Evolutionary conservation across 2,888 invertebrate genomes (phyloP), one percentile per base, ranked within the genome.

Genomic region (Drosophila seclusa): DNA sequence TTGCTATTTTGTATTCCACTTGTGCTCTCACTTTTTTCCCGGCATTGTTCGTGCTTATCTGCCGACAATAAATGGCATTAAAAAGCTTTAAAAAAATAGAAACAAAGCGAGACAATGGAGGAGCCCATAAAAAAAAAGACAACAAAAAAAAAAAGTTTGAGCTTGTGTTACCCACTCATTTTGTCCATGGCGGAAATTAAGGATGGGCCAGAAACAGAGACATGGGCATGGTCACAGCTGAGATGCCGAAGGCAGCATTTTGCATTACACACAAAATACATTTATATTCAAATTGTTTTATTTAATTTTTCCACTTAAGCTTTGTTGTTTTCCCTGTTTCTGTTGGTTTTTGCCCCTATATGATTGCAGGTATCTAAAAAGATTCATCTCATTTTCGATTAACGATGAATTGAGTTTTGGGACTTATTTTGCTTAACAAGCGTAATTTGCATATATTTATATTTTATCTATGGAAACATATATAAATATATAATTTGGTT

Each of bases 11-110:
- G 61, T 67, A 74, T 68, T 55, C 58, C 42, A 73, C 68, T 65
- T 73, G 75, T 69, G 68, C 63, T 50, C 45, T 16, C 58, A 13
- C 49, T 38, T 49, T 38, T 34, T 34, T n/a, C 42, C n/a, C n/a
- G 29, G 76, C 75, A 75, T 86, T 86, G 83, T 71, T 54, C 61
- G 65, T 38, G 69, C 76, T 86, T 86, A 84, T 84, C 84, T 83
- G 58, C 55, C 70, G 54, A 78, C 89, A 86, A 88, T 85, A 88
- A 88, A 83, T 69, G 78, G 76, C 76, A 85, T 85, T 84, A 83
- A 77, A 76, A 68, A 73, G 87, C 84, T 84, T 68, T 67, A 66
- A 57, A 67, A 73, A 77, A 72, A 64, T 54, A 54, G 3, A 36
- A 42, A 4, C 45, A 24, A 73, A 60, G 50, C 40, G 53, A 79